A percentile compares a stretch with the other conserved stretches of the same genome.
phyloP scores from a whole-genome alignment of 2,113 vertebrate genomes.

The Muntiacus reevesi region DNA sequence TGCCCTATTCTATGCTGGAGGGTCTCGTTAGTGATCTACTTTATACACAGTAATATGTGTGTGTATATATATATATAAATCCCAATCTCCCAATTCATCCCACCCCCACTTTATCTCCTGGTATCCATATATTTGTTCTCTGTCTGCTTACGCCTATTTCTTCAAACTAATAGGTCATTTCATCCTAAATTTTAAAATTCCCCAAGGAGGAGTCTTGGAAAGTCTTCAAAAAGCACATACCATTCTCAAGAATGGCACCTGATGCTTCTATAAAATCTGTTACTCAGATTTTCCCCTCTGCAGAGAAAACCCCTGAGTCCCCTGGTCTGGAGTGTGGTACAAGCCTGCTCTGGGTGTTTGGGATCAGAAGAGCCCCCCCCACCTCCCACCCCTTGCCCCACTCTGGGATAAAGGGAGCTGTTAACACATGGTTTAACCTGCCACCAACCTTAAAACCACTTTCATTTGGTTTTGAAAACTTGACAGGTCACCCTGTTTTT shows the following conservation, averaged over 20 bases:
- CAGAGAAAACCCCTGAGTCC: not conserved
- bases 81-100: not conserved
- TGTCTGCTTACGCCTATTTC: not conserved
- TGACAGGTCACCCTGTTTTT: not conserved
- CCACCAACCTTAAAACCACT: not conserved
- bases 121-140: not conserved
- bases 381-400: rapidly evolving
- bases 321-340: not conserved
- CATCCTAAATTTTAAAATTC: not conserved
- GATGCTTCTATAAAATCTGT: not conserved
- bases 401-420: not conserved
- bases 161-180: not conserved
- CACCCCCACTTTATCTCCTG: not conserved
- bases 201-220: not conserved
- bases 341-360: not conserved
- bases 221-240: not conserved
- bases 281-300: not conserved
- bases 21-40: not conserved
- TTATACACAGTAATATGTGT: not conserved
- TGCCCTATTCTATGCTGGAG: not conserved
- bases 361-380: rapidly evolving
- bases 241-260: not conserved
- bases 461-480: not conserved
- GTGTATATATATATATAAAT: not conserved
- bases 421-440: not conserved